Conservation (phyloP, 2,113 vertebrate species). For the Saimiri boliviensis region DNA sequence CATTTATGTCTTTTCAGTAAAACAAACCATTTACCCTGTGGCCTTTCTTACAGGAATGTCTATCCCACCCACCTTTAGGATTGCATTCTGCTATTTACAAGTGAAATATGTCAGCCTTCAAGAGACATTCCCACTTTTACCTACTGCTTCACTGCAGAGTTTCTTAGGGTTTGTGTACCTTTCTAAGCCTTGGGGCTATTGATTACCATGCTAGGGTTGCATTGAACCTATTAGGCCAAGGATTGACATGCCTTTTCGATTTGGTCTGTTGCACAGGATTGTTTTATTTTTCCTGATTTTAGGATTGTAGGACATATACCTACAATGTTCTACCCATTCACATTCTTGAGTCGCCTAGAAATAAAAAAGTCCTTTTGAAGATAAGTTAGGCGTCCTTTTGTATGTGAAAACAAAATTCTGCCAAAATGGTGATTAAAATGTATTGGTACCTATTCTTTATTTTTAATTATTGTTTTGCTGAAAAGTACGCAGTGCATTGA, state of each 20-base stretch:
- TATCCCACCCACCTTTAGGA: background rate
- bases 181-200: background rate
- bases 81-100: background rate
- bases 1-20: background rate
- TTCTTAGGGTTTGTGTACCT: background rate
- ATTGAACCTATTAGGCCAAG: background rate
- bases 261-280: background rate
- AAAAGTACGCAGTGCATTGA: background rate
- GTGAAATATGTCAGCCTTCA: background rate
- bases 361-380: conserved; percentile 42
- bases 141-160: background rate
- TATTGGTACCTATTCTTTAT: background rate
- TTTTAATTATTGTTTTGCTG: conserved; percentile 25
- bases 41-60: background rate
- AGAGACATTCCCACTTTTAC: background rate
- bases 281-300: conserved; percentile 9
- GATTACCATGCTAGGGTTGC: background rate
- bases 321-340: background rate
- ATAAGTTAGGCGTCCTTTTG: conserved; percentile 1
- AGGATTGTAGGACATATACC: background rate
- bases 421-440: conserved; percentile 16
- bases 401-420: conserved; percentile 7
- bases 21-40: background rate
- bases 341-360: conserved; percentile 15
- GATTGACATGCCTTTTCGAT: background rate